Percentiles rank a stretch among this genome's conserved stretches.
Evolutionary conservation across 2,888 invertebrate species (phyloP).

Genomic region (Trichogramma evanescens): DNA sequence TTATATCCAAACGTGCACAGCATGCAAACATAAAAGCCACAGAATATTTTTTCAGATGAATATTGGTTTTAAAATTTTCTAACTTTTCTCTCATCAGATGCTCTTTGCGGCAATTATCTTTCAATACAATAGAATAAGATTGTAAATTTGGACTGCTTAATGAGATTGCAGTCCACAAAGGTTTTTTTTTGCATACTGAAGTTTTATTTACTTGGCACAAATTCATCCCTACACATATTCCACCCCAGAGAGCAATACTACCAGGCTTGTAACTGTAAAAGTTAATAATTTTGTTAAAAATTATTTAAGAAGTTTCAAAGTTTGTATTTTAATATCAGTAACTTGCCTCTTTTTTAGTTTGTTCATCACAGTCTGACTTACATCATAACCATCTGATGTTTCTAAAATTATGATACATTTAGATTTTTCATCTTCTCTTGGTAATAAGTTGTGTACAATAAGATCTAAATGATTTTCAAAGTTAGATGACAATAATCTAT

Average conservation of each 20-base stretch:
- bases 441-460: not conserved
- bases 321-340: not conserved
- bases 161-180: constrained; percentile 27
- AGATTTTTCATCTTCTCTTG: constrained; percentile 21
- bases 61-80: constrained; percentile 25
- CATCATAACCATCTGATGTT: constrained; percentile 8
- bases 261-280: constrained; percentile 17
- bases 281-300: not conserved
- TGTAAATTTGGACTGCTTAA: constrained; percentile 33
- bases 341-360: constrained; percentile 23
- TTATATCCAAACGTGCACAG: constrained; percentile 30
- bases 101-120: constrained; percentile 23
- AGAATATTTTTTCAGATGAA: constrained; percentile 35
- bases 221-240: constrained; percentile 27
- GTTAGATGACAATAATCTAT: no score
- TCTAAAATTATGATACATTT: constrained; percentile 32
- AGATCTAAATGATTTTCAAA: no score
- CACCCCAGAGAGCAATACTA: constrained; percentile 32
- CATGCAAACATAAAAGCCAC: constrained; percentile 41
- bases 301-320: not conserved
- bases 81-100: constrained; percentile 29
- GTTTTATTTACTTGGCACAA: constrained; percentile 24
- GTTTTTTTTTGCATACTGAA: constrained; percentile 14
- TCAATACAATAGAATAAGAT: constrained; percentile 37
- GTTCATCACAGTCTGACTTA: constrained; percentile 15